Evolutionary conservation across 2,888 invertebrate species (phyloP), one percentile per base, ranked within the genome.

Genomic region (Dryobotodes eremita): DNA sequence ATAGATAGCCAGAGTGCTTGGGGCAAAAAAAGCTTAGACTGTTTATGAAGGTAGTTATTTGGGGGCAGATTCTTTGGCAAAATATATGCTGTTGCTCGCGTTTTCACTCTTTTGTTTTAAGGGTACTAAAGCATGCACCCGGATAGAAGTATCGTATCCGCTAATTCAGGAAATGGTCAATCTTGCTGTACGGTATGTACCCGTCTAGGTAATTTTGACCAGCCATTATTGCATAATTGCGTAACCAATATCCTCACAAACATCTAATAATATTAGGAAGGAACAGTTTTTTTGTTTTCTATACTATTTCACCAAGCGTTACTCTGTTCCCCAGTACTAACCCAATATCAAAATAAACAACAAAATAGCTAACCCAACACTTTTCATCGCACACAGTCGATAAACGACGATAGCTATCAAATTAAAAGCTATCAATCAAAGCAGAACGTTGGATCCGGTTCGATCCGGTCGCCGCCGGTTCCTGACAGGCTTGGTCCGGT

Each of bases 381-480:
- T 84, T 86, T 84, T 75, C 84, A 87, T 75, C 70, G 64, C 36
- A 77, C 72, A 73, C 69, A 86, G 72, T 76, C 87, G 87, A 87
- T 85, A 84, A 85, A 85, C 66, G 81, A 20, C 81, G 88, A 88
- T 89, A 88, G 89, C 82, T 36, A 88, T 88, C 88, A 88, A 89
- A 88, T 88, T 88, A 88, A 89, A 88, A 89, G 77, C 88, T 88
- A 88, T 88, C 88, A 82, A 88, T 88, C 88, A 88, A 80, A 71
- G 73, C 64, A 79, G 85, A 82, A 80, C 57, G 86, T 77, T 79
- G 68, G 80, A 81, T 80, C 84, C 82, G 80, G 86, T 71, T 81
- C 77, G 75, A 73, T 80, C 86, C 84, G 89, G 86, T 84, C 83
- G 73, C 69, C 48, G 83, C 84, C 82, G 87, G 86, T 83, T 81